Evolutionary conservation across 2,888 invertebrate genomes (phyloP), one percentile per base, ranked within the genome.

Genomic region (Lasioglossum vierecki): DNA sequence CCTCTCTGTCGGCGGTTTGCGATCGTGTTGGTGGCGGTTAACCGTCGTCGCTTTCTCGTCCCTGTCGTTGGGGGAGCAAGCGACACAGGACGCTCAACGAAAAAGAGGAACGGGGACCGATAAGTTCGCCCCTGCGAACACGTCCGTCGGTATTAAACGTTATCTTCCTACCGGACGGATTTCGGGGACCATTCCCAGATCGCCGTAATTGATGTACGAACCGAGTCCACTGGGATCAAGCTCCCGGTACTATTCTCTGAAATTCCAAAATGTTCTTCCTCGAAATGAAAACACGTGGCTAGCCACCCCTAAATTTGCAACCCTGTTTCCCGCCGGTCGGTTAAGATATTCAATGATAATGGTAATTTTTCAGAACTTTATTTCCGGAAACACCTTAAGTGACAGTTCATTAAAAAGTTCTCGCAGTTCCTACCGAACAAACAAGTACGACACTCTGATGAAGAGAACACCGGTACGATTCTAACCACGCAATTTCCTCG

Each of bases 1-100:
- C 57, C 68, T 9, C 26, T 57, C 83, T 49, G 73, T 46, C 35
- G 76, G 68, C 60, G 80, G 85, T 79, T 35, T 66, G 57, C 30
- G 75, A 60, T 66, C 76, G 76, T 57, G 71, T 73, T 68, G 49
- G 39, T 35, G 74, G 84, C 78, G 83, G 86, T 89, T 90, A 88
- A 88, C 84, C 80, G 44, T 78, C 79, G 72, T 76, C 79, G 72
- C 79, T 72, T 76, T 80, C 78, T 78, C 49, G 46, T 53, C 57
- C 26, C 66, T 26, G 35, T n/a, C 30, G 68, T 18, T 60, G 0
- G n/a, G 57, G 49, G 35, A 44, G 60, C 73, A 66, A 15, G 63
- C 66, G 74, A 41, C 68, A 70, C 49, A 30, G 68, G 44, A 53
- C 60, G 30, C 18, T 15, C 57, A 0, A 35, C 39, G 53, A 39